These are phyloP conservation scores for Zosterops japonicus DNA, from an alignment of 2,113 vertebrate genomes.

Conservation along the genomic window DNA sequence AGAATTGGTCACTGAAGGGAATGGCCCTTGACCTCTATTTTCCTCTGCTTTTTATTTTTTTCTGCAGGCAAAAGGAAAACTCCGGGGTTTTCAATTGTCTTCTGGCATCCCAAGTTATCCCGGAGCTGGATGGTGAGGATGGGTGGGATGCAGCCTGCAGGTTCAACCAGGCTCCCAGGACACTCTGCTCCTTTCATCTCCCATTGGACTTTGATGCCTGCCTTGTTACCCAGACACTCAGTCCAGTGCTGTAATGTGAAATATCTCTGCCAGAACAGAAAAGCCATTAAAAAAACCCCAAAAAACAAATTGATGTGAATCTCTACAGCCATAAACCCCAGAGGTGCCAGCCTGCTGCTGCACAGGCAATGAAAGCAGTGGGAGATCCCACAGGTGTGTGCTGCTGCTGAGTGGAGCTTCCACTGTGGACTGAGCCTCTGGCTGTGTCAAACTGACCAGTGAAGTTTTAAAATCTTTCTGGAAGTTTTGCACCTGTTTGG, in stretches of 20 bases:
- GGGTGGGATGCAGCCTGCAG: background rate
- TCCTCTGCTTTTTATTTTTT: background rate
- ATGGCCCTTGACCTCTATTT: background rate
- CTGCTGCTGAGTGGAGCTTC: background rate
- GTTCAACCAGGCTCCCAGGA: background rate
- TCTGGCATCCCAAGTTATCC: background rate
- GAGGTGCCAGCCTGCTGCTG: background rate
- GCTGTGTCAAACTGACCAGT: background rate
- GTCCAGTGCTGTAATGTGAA: background rate
- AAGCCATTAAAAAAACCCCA: background rate
- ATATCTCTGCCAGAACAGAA: background rate
- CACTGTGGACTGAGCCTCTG: background rate
- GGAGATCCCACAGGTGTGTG: background rate
- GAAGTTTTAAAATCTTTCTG: background rate
- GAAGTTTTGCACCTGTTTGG: background rate
- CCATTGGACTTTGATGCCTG: background rate
- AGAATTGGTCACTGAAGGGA: background rate
- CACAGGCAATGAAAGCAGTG: rapidly evolving
- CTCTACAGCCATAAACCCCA: background rate
- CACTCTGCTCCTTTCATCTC: background rate
- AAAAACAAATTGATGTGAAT: background rate
- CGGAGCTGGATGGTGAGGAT: background rate
- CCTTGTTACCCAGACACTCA: background rate
- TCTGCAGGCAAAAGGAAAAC: background rate
- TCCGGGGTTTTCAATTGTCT: background rate